Conservation (phyloP, 1,140 invertebrate species). For the Eumeta japonica region DNA sequence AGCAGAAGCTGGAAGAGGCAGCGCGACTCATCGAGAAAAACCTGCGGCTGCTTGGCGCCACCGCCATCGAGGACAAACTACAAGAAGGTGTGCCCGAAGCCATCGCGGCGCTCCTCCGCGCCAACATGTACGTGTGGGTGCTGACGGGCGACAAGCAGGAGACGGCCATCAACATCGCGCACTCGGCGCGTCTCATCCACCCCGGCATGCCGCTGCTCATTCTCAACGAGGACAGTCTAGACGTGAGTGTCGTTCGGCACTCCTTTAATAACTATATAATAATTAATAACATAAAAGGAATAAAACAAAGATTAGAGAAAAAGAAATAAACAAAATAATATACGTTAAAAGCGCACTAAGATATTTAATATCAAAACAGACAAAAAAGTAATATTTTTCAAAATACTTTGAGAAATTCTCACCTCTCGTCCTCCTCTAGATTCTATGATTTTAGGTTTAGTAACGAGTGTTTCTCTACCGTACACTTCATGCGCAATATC, state of each 20-base stretch:
- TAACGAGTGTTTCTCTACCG: no score
- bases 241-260: constrained; percentile 64
- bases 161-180: constrained; percentile 98
- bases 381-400: no score
- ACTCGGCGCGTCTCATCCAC: constrained; percentile 87
- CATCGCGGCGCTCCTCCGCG: constrained; percentile 83
- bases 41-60: constrained; percentile 82
- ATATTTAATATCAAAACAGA: no score
- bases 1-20: constrained; percentile 79
- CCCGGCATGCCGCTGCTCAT: constrained; percentile 86
- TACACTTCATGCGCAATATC: no score
- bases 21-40: constrained; percentile 84
- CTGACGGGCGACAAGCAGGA: constrained; percentile 99
- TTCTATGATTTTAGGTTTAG: no score
- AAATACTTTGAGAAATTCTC: no score
- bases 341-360: no score
- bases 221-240: constrained; percentile 89
- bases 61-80: constrained; percentile 95
- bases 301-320: no score
- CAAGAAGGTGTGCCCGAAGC: constrained; percentile 84
- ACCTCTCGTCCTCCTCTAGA: no score
- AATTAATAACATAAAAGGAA: no score
- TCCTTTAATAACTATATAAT: no score
- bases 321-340: no score
- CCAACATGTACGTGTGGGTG: constrained; percentile 95